Base-by-base conservation (phyloP, 1,140 invertebrate genomes). In the Drosophila triauraria region DNA sequence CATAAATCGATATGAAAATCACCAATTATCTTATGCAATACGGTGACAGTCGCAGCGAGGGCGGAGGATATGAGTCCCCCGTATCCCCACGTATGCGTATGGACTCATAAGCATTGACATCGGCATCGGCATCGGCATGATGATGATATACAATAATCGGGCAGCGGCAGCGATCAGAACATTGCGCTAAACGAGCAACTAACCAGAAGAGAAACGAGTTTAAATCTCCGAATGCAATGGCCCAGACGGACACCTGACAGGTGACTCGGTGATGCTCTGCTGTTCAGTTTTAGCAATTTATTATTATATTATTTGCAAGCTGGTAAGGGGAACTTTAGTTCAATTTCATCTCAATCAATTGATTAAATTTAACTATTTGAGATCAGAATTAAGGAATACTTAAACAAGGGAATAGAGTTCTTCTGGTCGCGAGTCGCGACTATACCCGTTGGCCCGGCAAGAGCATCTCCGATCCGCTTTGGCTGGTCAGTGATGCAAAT, bases 1-100 rank as follows among this genome's bases (percentile, higher is more conserved):
- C 85, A 88, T 88, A 88, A 88, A 88, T 88, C 85, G 85, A 88
- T 90, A 85, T 90, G 85, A 88, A 88, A 88, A 88, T 88, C 85
- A 90, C 85, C 85, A 88, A 88, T 88, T 88, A 88, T 90, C 85
- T 88, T 88, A 88, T 88, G 85, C 85, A 88, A 90, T 85, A 71
- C 74, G 42, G 47, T 59, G 30, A 44, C 44, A 51, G 53, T 20
- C 43, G 46, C 47, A 47, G 47, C n/a, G 51, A 50, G 50, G 67
- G 47, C 43, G 50, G 51, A 51, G 64, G 53, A 27, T 12, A 9
- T 20, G 54, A 38, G 51, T 10, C 35, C 17, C 9, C 64, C 27
- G 27, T 30, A 30, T 30, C 27, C 27, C 6, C 6, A 30, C 27
- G 27, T 30, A 38, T 35, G 0, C 50, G 50, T 42, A 59, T 42